Conservation (phyloP, 2,888 invertebrate genomes). For the Phyto melanocephala region DNA sequence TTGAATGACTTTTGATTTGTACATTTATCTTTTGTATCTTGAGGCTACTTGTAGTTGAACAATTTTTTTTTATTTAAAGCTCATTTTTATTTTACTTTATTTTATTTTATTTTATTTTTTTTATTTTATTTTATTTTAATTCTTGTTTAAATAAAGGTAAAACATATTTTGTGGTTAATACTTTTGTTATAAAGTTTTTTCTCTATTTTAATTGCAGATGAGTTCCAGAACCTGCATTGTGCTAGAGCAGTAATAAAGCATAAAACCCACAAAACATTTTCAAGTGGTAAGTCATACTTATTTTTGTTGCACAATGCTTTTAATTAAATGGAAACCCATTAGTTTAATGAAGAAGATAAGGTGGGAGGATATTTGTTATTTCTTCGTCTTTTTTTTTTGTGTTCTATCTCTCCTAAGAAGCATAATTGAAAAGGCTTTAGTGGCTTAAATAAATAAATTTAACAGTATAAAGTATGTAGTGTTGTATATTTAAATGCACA, state of each 20-base stretch:
- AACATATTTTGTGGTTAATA: constrained; percentile 38
- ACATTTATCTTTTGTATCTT: constrained; percentile 57
- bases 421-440: neutral
- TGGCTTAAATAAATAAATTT: neutral
- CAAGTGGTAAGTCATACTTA: constrained; percentile 55
- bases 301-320: constrained; percentile 39
- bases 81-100: neutral
- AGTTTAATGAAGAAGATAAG: constrained; percentile 48
- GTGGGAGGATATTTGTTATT: neutral
- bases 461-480: no score
- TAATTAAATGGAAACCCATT: constrained; percentile 46
- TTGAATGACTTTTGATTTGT: constrained; percentile 65
- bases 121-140: constrained; percentile 1
- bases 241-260: no score
- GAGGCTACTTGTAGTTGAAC: constrained; percentile 41
- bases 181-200: neutral
- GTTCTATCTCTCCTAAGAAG: neutral
- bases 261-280: constrained; percentile 29
- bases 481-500: no score
- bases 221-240: constrained; percentile 14
- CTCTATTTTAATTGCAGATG: constrained; percentile 62
- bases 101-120: neutral
- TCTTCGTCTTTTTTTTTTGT: neutral
- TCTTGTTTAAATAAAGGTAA: constrained; percentile 3
- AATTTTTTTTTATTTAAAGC: neutral